Conservation (phyloP, 2,797 vertebrate species). For the Furcifer pardalis region DNA sequence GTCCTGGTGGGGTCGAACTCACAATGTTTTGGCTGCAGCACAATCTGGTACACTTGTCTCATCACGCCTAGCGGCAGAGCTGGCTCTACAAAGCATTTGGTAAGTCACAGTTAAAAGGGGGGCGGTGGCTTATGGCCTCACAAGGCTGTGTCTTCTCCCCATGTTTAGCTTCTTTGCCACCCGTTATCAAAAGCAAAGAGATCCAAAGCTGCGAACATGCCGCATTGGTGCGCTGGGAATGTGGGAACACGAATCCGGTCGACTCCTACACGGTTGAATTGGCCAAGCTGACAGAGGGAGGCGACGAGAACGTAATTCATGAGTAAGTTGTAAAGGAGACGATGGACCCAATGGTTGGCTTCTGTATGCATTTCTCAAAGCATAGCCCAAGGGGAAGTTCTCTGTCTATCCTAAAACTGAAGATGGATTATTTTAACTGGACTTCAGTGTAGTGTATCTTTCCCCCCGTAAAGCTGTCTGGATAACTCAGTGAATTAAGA, state of each 20-base stretch:
- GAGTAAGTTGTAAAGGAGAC: slow-evolving; percentile 81
- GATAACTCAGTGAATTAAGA: too few relatives aligned
- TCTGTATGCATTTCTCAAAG: neutral
- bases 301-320: slow-evolving; percentile 65
- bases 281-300: slow-evolving; percentile 73
- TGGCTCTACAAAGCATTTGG: neutral
- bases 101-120: neutral
- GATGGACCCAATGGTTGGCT: neutral
- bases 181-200: slow-evolving; percentile 82
- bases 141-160: slow-evolving; percentile 22
- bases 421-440: neutral
- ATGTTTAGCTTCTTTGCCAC: slow-evolving; percentile 87
- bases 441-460: too few relatives aligned
- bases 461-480: too few relatives aligned
- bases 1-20: too few relatives aligned
- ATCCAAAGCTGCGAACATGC: slow-evolving; percentile 86
- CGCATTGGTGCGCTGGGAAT: slow-evolving; percentile 90
- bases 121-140: slow-evolving; percentile 16
- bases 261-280: slow-evolving; percentile 94
- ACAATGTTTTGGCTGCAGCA: too few relatives aligned
- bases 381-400: neutral
- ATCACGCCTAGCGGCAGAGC: neutral
- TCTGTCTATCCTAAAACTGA: neutral
- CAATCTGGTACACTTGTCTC: too few relatives aligned
- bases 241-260: slow-evolving; percentile 89